phyloP scores from a whole-genome alignment of 2,888 invertebrate genomes.

The Dioctria linearis region DNA sequence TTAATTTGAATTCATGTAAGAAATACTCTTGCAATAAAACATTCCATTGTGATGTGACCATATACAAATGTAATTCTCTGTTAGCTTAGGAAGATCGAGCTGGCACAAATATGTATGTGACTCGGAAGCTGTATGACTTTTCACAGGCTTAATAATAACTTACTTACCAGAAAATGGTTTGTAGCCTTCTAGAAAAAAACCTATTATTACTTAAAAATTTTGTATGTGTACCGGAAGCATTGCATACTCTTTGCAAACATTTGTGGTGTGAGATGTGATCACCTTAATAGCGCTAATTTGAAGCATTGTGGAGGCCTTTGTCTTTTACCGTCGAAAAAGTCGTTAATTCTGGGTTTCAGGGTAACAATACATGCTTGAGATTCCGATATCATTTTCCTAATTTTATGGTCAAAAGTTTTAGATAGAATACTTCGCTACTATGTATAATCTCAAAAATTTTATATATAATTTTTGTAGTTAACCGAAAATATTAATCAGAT shows the following conservation, averaged over 20 bases:
- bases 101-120: conserved; percentile 1
- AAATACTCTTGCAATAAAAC: conserved; percentile 49
- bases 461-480: too few species aligned
- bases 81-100: conserved; percentile 1
- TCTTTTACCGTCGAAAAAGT: not conserved
- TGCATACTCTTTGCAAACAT: not conserved
- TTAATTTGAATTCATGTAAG: conserved; percentile 53
- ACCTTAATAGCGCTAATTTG: not conserved
- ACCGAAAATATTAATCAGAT: too few species aligned
- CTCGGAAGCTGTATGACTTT: conserved; percentile 42
- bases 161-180: conserved; percentile 29
- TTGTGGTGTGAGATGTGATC: not conserved
- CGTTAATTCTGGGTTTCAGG: too few species aligned
- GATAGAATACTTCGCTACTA: too few species aligned
- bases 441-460: too few species aligned
- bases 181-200: conserved; percentile 5
- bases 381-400: too few species aligned
- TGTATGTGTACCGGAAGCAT: not conserved
- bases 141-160: conserved; percentile 40
- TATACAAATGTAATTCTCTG: conserved; percentile 5
- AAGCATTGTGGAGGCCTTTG: not conserved
- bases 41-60: conserved; percentile 25
- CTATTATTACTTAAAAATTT: not conserved
- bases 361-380: too few species aligned
- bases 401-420: too few species aligned